A percentile compares a stretch with the other conserved stretches of the same genome.
These are phyloP conservation scores for Micropoecilia bifurca DNA, from an alignment of 2,797 vertebrate species.

Conservation along the genomic window DNA sequence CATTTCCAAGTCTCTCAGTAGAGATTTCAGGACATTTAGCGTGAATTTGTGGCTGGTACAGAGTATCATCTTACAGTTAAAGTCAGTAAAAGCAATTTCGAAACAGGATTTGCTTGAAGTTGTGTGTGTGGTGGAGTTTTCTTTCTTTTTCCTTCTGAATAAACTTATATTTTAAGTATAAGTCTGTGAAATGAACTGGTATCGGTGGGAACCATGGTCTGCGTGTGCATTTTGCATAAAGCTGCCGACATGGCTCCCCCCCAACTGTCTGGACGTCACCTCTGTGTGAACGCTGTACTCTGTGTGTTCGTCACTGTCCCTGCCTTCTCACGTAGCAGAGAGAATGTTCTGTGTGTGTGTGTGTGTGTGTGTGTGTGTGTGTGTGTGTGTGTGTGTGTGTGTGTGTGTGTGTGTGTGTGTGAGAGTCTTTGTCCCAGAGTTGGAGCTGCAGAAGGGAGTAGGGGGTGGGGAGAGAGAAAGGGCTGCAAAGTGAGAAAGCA, in stretches of 20 bases:
- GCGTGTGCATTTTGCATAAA: background rate
- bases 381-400: background rate
- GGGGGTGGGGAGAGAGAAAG: background rate
- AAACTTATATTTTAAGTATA: background rate
- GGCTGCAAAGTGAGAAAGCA: slow-evolving; percentile 69
- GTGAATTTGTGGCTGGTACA: background rate
- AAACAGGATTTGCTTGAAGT: background rate
- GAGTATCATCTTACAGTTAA: background rate
- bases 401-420: background rate
- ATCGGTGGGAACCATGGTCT: background rate
- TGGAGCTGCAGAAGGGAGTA: slow-evolving; percentile 1
- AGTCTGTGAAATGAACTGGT: background rate
- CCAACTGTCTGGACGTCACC: slow-evolving; percentile 52
- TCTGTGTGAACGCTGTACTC: slow-evolving; percentile 40
- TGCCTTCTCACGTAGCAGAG: slow-evolving; percentile 35
- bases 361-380: no score
- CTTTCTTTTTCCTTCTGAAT: background rate
- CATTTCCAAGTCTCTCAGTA: slow-evolving; percentile 2
- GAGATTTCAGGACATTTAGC: background rate
- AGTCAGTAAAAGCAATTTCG: background rate
- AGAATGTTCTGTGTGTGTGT: slow-evolving; percentile 29
- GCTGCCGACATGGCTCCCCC: slow-evolving; percentile 23
- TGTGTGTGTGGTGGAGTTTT: background rate
- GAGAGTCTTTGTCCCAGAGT: slow-evolving; percentile 41
- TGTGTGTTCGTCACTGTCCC: slow-evolving; percentile 44